Conservation (phyloP, 2,888 invertebrate genomes). For the Xylota segnis region DNA sequence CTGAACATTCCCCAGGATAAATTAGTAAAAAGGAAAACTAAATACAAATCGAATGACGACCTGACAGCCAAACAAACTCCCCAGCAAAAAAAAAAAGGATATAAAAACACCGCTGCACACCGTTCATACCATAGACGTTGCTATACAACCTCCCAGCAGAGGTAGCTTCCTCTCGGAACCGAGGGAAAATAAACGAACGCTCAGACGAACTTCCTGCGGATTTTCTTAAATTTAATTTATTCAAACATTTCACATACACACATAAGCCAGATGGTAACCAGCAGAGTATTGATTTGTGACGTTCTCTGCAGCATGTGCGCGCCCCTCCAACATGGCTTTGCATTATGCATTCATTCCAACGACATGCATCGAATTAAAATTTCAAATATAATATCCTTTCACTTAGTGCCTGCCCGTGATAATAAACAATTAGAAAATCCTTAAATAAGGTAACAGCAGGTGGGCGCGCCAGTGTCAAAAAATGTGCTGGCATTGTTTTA, state of each 20-base stretch:
- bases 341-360: slow-evolving; percentile 52
- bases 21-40: slow-evolving; percentile 22
- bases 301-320: slow-evolving; percentile 41
- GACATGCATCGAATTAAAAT: slow-evolving; percentile 54
- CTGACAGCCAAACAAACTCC: slow-evolving; percentile 46
- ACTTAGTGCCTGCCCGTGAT: slow-evolving; percentile 32
- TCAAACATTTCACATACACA: slow-evolving; percentile 80
- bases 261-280: slow-evolving; percentile 69
- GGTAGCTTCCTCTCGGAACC: slow-evolving; percentile 28
- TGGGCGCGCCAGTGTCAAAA: slow-evolving; percentile 53
- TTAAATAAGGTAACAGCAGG: slow-evolving; percentile 57
- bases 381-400: slow-evolving; percentile 40
- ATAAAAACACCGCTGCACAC: slow-evolving; percentile 48
- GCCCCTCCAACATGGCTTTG: slow-evolving; percentile 32
- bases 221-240: slow-evolving; percentile 84
- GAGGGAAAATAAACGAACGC: slow-evolving; percentile 75
- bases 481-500: slow-evolving; percentile 53
- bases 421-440: slow-evolving; percentile 65
- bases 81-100: slow-evolving; percentile 45
- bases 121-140: slow-evolving; percentile 26
- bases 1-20: slow-evolving; percentile 27
- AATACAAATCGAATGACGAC: slow-evolving; percentile 68
- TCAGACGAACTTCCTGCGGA: slow-evolving; percentile 84
- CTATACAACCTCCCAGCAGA: slow-evolving; percentile 49
- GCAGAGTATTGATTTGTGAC: slow-evolving; percentile 74